Percentiles rank a stretch among this genome's conserved stretches.
Conservation (phyloP, 2,888 invertebrate genomes). For the Steromphala cineraria region DNA sequence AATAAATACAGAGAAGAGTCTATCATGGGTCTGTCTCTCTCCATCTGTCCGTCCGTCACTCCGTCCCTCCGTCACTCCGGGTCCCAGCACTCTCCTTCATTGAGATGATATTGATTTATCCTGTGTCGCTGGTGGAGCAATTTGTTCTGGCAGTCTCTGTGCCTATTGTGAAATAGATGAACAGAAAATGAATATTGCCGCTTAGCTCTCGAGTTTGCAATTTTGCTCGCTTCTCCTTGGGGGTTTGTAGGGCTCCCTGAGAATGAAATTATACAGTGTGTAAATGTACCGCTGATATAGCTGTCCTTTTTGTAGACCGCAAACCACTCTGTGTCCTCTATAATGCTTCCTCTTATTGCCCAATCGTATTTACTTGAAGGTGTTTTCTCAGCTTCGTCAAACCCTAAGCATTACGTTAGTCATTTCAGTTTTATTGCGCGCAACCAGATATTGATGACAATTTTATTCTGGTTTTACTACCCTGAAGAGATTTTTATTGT, state of each 20-base stretch:
- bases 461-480: background rate
- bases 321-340: too few species aligned
- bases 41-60: too few species aligned
- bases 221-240: background rate
- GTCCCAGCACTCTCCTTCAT: background rate
- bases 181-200: constrained; percentile 4
- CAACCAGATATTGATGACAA: background rate
- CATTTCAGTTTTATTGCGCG: background rate
- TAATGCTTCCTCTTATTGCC: too few species aligned
- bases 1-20: background rate
- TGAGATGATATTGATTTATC: background rate
- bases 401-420: background rate
- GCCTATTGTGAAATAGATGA: background rate
- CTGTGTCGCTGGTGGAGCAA: background rate
- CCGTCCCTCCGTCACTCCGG: too few species aligned
- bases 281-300: background rate
- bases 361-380: background rate
- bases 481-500: background rate
- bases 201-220: constrained; percentile 10
- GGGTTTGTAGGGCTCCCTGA: background rate
- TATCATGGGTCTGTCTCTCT: too few species aligned
- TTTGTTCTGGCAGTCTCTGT: background rate
- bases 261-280: background rate
- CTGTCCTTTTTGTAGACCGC: too few species aligned
- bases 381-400: background rate